Conservation (phyloP, 2,797 vertebrate genomes). For the Arnoldichthys spilopterus region DNA sequence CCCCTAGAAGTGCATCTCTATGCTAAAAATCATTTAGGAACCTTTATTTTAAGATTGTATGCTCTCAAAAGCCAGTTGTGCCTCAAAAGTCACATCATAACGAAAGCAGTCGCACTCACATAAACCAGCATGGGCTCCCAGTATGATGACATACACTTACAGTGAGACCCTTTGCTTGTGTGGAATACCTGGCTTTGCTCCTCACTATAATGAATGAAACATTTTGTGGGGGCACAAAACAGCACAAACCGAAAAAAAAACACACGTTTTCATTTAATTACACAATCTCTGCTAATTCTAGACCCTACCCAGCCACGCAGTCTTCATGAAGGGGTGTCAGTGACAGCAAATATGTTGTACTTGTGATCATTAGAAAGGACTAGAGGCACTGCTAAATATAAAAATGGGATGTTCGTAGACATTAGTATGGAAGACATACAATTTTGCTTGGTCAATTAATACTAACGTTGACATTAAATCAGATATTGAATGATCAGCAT, state of each 20-base stretch:
- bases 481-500: constrained; percentile 40
- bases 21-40: too few relatives aligned
- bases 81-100: neutral
- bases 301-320: constrained; percentile 33
- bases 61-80: neutral
- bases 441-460: constrained; percentile 40
- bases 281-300: constrained; percentile 44
- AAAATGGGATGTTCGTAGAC: too few relatives aligned
- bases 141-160: constrained; percentile 10
- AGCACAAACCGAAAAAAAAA: constrained; percentile 24
- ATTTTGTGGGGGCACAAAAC: constrained; percentile 5
- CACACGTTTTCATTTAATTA: constrained; percentile 56
- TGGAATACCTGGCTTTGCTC: constrained; percentile 16
- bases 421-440: constrained; percentile 26
- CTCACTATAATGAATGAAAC: constrained; percentile 24
- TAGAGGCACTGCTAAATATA: neutral
- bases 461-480: constrained; percentile 40
- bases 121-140: constrained; percentile 7
- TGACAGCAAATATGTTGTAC: constrained; percentile 25
- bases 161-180: constrained; percentile 11
- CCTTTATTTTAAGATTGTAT: neutral
- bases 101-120: neutral
- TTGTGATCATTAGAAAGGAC: neutral
- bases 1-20: neutral
- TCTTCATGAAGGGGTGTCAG: neutral